Percentiles rank a stretch among this genome's conserved stretches.
phyloP scores from a whole-genome alignment of 2,888 invertebrate species.

The Suillia variegata region DNA sequence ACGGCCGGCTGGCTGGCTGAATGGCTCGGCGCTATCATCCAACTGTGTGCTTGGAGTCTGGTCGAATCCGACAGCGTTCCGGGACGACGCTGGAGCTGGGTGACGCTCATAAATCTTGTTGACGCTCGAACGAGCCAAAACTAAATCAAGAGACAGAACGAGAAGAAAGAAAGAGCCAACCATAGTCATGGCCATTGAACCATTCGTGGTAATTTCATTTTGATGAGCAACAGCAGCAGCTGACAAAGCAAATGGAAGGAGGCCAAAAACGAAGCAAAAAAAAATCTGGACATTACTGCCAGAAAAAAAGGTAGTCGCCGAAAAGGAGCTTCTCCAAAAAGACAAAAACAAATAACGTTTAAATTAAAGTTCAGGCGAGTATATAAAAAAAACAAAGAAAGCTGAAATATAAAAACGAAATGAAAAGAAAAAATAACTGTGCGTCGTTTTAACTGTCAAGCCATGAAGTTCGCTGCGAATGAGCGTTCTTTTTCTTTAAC shows the following conservation, averaged over 20 bases:
- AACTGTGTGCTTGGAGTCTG: no score
- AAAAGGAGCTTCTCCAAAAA: no score
- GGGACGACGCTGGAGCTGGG: no score
- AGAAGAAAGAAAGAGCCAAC: neutral
- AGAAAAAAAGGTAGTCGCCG: no score
- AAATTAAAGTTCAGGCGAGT: no score
- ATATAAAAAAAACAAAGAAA: neutral
- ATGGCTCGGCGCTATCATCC: no score
- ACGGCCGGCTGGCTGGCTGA: neutral
- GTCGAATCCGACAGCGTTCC: no score
- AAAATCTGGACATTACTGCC: neutral
- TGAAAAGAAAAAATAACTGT: neutral
- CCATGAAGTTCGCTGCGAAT: neutral
- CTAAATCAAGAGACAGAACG: no score
- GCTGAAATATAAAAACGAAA: neutral
- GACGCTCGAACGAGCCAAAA: no score
- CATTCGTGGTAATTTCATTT: neutral
- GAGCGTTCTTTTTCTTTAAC: no score
- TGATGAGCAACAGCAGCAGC: neutral
- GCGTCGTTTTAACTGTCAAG: neutral
- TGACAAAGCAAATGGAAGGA: neutral
- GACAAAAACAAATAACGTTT: no score
- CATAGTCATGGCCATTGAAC: neutral
- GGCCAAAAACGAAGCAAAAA: neutral
- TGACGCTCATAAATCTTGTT: conserved; percentile 2